phyloP scores from a whole-genome alignment of 2,888 invertebrate genomes.

The Drosophila putrida region DNA sequence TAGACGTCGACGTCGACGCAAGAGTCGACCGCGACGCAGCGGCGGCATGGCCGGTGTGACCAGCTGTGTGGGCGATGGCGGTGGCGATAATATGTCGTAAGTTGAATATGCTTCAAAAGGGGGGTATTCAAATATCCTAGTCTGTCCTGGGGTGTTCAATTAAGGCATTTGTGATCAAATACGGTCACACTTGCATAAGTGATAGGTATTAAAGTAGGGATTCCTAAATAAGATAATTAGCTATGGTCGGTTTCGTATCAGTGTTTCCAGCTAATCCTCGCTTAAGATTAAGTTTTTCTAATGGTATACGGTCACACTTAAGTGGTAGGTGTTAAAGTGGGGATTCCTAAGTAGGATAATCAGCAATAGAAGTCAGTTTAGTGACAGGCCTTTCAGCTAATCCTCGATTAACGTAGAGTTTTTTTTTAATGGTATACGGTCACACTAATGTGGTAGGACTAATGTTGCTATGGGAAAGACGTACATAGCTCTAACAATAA shows the following conservation, averaged over 20 bases:
- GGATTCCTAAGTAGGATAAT: not conserved
- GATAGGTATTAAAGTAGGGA: not conserved
- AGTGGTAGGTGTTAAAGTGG: not conserved
- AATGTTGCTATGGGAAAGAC: too few species aligned
- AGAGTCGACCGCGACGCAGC: constrained; percentile 83
- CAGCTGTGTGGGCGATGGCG: constrained; percentile 81
- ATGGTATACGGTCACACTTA: not conserved
- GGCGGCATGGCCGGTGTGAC: constrained; percentile 80
- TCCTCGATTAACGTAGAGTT: not conserved
- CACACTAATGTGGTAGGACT: not conserved
- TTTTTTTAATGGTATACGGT: not conserved
- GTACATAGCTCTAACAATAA: too few species aligned
- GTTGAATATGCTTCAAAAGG: constrained; percentile 20
- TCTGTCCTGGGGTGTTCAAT: too few species aligned
- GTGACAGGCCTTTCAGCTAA: not conserved
- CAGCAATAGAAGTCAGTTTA: too few species aligned
- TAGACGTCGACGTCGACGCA: constrained; percentile 83
- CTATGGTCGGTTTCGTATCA: too few species aligned
- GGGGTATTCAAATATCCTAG: too few species aligned
- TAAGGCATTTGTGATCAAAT: not conserved
- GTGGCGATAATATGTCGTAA: constrained; percentile 84
- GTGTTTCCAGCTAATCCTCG: too few species aligned
- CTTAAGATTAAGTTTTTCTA: not conserved
- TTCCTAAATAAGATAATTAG: not conserved
- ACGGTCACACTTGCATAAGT: constrained; percentile 19